Percentiles rank a stretch among this genome's conserved stretches.
Evolutionary conservation across 35 echinoderm and acorn worm species (phyloP).

Genomic region (Lytechinus pictus): DNA sequence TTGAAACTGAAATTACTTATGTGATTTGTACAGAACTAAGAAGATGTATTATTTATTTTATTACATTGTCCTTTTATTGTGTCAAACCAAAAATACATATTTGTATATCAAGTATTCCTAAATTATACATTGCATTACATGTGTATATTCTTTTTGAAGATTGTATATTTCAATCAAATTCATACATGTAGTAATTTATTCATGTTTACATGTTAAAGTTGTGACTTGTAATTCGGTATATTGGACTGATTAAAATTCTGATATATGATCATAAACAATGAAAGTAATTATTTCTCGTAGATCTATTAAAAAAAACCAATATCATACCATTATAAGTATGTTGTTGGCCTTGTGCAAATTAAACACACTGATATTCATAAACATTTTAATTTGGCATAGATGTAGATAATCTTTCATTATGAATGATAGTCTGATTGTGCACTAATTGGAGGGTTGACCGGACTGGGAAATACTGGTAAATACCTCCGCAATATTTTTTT

Average conservation of each 20-base stretch:
- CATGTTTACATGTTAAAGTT: neutral
- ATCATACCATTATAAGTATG: no score
- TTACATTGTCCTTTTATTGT: no score
- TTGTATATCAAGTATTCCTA: neutral
- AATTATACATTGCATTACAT: neutral
- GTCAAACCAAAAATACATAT: neutral
- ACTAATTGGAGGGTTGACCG: no score
- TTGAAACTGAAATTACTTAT: neutral
- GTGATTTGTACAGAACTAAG: neutral
- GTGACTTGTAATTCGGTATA: neutral
- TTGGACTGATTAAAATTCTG: neutral
- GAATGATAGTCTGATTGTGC: no score
- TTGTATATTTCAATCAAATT: neutral
- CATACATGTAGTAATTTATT: neutral
- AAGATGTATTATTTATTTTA: neutral
- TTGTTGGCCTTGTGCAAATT: no score
- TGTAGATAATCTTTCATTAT: no score
- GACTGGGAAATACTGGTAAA: no score
- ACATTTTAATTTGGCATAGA: no score
- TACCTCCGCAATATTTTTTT: no score
- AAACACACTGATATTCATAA: no score
- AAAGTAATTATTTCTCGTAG: no score
- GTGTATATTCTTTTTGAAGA: neutral
- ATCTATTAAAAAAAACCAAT: no score
- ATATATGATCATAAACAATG: neutral